These are phyloP conservation scores for Drosophila ogumai DNA, from an alignment of 1,140 invertebrate genomes.

Conservation along the genomic window DNA sequence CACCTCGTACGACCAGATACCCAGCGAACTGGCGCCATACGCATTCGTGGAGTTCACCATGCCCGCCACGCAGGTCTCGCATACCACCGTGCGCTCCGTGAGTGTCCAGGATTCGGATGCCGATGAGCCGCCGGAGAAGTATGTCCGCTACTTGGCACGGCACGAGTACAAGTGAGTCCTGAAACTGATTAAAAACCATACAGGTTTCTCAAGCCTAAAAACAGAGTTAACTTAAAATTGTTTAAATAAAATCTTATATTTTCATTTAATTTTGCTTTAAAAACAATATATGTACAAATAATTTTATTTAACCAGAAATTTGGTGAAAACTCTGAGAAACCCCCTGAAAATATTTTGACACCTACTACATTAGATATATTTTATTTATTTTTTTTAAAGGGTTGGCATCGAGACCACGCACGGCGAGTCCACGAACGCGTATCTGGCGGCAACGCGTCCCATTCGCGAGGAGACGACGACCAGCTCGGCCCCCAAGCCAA, in stretches of 20 bases:
- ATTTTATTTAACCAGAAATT: neutral
- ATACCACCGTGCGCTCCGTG: conserved; percentile 97
- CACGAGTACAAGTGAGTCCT: conserved; percentile 95
- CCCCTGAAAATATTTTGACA: neutral
- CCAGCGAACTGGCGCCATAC: conserved; percentile 94
- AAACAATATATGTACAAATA: neutral
- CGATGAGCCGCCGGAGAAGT: conserved; percentile 98
- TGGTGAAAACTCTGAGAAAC: neutral
- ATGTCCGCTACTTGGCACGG: conserved; percentile 97
- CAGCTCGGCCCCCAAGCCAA: conserved; percentile 63
- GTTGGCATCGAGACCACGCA: conserved; percentile 94
- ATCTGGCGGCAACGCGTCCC: conserved; percentile 89
- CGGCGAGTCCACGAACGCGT: conserved; percentile 90
- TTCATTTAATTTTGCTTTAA: neutral
- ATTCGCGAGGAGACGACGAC: conserved; percentile 85
- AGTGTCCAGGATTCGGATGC: conserved; percentile 95
- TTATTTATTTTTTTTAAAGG: conserved; percentile 85
- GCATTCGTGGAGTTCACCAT: conserved; percentile 99
- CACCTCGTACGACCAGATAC: conserved; percentile 98
- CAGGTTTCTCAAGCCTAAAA: neutral
- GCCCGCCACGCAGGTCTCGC: conserved; percentile 98
- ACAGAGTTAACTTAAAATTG: neutral
- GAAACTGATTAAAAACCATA: neutral
- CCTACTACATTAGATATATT: neutral
- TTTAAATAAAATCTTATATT: no score